A percentile compares a stretch with the other conserved stretches of the same genome.
Conservation (phyloP, 2,797 vertebrate species). For the Argyrosomus regius region DNA sequence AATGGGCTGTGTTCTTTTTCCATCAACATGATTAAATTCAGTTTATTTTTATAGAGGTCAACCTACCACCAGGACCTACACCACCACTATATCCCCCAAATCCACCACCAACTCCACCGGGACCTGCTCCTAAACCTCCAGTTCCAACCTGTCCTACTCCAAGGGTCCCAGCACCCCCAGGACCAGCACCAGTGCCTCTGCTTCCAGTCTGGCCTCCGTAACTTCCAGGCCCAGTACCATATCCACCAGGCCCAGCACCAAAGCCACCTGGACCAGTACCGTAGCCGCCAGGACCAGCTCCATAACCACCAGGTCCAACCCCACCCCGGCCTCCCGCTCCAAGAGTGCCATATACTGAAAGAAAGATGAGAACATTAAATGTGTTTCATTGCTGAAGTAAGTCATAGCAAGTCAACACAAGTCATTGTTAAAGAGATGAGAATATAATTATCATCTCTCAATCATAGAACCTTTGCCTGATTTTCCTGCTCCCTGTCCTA, state of each 20-base stretch:
- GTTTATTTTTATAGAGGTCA: slow-evolving; percentile 1
- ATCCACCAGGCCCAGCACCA: slow-evolving; percentile 61
- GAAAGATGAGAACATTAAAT: slow-evolving; percentile 32
- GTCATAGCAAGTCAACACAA: neutral
- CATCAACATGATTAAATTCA: neutral
- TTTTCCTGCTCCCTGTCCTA: slow-evolving; percentile 76
- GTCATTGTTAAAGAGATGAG: neutral
- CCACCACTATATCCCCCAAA: slow-evolving; percentile 65
- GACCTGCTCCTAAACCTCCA: slow-evolving; percentile 46
- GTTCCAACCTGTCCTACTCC: slow-evolving; percentile 60
- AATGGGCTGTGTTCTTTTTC: neutral
- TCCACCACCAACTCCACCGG: slow-evolving; percentile 54
- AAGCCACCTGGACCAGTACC: slow-evolving; percentile 62
- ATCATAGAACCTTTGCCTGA: slow-evolving; percentile 77
- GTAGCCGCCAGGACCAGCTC: slow-evolving; percentile 61
- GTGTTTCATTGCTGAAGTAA: neutral
- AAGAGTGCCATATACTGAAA: slow-evolving; percentile 72
- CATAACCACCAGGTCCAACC: slow-evolving; percentile 62
- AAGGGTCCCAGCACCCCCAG: slow-evolving; percentile 55
- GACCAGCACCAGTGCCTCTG: slow-evolving; percentile 49
- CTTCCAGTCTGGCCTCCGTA: slow-evolving; percentile 37
- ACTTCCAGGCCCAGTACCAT: slow-evolving; percentile 66
- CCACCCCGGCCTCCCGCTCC: slow-evolving; percentile 64
- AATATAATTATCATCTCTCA: neutral
- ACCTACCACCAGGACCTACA: slow-evolving; percentile 69